Base-by-base conservation (phyloP, 1,140 invertebrate genomes). In the Eciton burchellii region DNA sequence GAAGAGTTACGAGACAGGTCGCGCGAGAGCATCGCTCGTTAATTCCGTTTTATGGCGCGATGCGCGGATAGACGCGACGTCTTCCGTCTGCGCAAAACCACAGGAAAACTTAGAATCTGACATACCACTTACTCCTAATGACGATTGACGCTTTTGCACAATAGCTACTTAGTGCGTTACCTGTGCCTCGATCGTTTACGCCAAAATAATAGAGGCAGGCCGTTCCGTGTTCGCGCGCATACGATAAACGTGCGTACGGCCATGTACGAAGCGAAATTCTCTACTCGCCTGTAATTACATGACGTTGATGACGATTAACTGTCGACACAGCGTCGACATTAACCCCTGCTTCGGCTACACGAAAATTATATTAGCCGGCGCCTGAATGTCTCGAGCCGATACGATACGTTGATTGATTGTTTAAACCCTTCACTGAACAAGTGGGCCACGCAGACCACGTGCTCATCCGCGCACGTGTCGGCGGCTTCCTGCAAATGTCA, bases 391-490 rank as follows among this genome's bases (percentile, higher is more conserved):
- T 63, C 65, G 5, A 68, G 65, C 70, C 68, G 74, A 76, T 85
- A 65, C 68, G 43, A 59, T 81, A 35, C 73, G 70, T 82, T 81
- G 81, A 35, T 24, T 66, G 84, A 85, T 86, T 81, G 82, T 76
- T 86, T 85, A 85, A 90, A 88, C 89, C 90, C 89, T 91, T 91
- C 91, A 92, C 90, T 87, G 82, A 82, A 77, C 82, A 81, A 87
- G 82, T 84, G 83, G 47, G 71, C 87, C 87, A 84, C 83, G 12
- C 41, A 14, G 0, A 35, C 49, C 91, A 91, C 91, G 90, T 91
- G 91, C 84, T 88, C 86, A 65, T 77, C 77, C 63, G 14, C 68
- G 73, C 89, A 88, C 89, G 89, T 86, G 89, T 76, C 83, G 41
- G 41, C 29, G 65, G 35, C 66, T n/a, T n/a, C n/a, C 63, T 43